phyloP scores from a whole-genome alignment of 1,140 invertebrate species.

The Drosophila ironensis region DNA sequence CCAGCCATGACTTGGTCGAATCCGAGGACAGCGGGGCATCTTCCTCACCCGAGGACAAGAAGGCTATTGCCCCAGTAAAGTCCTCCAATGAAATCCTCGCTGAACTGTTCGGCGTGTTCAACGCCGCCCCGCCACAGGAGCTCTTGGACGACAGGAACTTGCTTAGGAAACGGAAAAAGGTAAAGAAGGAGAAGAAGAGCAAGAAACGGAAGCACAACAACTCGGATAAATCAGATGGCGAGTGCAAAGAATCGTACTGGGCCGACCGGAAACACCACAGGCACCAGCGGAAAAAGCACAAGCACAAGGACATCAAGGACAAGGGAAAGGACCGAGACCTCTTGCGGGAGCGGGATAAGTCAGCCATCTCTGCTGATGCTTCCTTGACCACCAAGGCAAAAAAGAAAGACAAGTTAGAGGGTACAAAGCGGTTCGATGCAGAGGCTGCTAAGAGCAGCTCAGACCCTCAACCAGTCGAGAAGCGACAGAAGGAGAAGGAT shows the following conservation, averaged over 20 bases:
- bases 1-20: slow-evolving; percentile 9
- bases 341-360: slow-evolving; percentile 29
- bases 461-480: not conserved
- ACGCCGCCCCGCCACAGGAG: slow-evolving; percentile 84
- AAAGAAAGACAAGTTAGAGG: slow-evolving; percentile 40
- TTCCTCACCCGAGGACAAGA: slow-evolving; percentile 72
- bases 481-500: slow-evolving; percentile 15
- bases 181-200: slow-evolving; percentile 83
- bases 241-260: slow-evolving; percentile 83
- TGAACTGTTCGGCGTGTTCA: slow-evolving; percentile 87
- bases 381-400: slow-evolving; percentile 2
- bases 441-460: too few relatives aligned
- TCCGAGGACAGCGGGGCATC: slow-evolving; percentile 15
- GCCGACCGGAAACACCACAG: too few relatives aligned
- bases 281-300: too few relatives aligned
- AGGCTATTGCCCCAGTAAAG: slow-evolving; percentile 83
- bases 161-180: slow-evolving; percentile 81
- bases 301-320: slow-evolving; percentile 60
- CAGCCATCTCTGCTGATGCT: not conserved
- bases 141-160: slow-evolving; percentile 64
- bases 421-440: slow-evolving; percentile 17
- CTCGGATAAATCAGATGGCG: slow-evolving; percentile 82
- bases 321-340: slow-evolving; percentile 34
- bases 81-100: slow-evolving; percentile 91
- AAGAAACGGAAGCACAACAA: slow-evolving; percentile 84